Conservation (phyloP, 2,113 vertebrate genomes). For the Tenebrosternarchus preto region DNA sequence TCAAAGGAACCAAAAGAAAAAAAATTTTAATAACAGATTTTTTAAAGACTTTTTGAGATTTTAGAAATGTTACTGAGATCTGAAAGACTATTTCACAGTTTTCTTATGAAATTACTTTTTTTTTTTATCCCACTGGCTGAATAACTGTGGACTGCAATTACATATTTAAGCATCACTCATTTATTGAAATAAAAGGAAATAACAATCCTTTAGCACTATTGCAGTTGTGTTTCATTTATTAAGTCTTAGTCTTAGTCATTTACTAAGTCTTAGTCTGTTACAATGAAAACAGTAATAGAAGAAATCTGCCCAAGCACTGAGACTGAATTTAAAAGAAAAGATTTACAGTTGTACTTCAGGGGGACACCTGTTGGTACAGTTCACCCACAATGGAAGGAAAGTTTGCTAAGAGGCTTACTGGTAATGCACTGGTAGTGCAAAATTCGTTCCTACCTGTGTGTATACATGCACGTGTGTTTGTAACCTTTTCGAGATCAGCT, state of each 20-base stretch:
- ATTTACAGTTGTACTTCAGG: neutral
- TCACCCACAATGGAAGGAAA: slow-evolving; percentile 22
- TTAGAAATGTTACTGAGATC: too few relatives aligned
- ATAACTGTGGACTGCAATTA: too few relatives aligned
- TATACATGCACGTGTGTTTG: slow-evolving; percentile 15
- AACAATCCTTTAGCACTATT: neutral
- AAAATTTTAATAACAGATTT: too few relatives aligned
- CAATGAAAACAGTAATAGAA: neutral
- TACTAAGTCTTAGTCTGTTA: neutral
- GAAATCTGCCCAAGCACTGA: neutral
- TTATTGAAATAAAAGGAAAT: neutral
- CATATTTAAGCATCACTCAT: too few relatives aligned
- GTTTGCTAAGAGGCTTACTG: neutral
- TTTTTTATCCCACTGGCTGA: too few relatives aligned
- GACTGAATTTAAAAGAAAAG: slow-evolving; percentile 1
- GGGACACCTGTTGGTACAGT: neutral
- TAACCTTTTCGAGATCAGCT: slow-evolving; percentile 7
- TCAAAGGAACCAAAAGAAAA: neutral
- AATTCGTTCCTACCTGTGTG: neutral
- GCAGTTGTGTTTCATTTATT: too few relatives aligned
- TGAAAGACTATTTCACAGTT: too few relatives aligned
- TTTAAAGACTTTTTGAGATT: neutral
- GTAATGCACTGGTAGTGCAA: neutral
- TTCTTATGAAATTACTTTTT: too few relatives aligned
- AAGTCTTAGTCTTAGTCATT: too few relatives aligned